A percentile compares a stretch with the other conserved stretches of the same genome.
Conservation (phyloP, 2,797 vertebrate species). For the Gadopsis marmoratus region DNA sequence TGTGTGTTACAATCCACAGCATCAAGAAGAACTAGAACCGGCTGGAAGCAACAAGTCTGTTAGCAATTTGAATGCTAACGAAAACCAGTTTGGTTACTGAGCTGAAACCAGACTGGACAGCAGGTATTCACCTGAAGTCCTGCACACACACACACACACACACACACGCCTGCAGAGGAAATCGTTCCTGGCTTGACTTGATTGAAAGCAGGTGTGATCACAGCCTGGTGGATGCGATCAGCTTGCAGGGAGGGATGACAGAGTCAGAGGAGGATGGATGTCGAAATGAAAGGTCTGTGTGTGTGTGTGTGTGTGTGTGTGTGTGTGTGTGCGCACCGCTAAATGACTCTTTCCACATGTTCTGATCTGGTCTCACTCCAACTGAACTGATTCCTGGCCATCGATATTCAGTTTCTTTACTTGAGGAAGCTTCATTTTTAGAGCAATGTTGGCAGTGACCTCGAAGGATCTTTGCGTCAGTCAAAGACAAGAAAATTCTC, state of each 20-base stretch:
- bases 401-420: not conserved
- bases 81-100: slow-evolving; percentile 24
- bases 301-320: not conserved
- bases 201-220: slow-evolving; percentile 20
- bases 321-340: not conserved
- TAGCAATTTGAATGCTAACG: slow-evolving; percentile 21
- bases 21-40: slow-evolving; percentile 2
- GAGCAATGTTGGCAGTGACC: not conserved
- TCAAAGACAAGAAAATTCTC: not conserved
- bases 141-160: not conserved
- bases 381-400: not conserved
- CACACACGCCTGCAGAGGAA: not conserved
- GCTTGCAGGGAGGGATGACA: not conserved
- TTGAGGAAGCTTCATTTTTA: not conserved
- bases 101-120: slow-evolving; percentile 11
- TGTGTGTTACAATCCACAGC: not conserved
- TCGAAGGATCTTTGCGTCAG: not conserved
- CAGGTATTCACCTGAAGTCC: slow-evolving; percentile 16
- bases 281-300: not conserved
- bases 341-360: not conserved
- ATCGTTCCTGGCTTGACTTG: slow-evolving; percentile 12
- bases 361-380: not conserved
- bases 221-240: not conserved
- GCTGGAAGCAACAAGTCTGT: slow-evolving; percentile 20
- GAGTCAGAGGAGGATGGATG: not conserved